Evolutionary conservation across 2,113 vertebrate species (phyloP), one percentile per base, ranked within the genome.

Genomic region (Colinus virginianus): DNA sequence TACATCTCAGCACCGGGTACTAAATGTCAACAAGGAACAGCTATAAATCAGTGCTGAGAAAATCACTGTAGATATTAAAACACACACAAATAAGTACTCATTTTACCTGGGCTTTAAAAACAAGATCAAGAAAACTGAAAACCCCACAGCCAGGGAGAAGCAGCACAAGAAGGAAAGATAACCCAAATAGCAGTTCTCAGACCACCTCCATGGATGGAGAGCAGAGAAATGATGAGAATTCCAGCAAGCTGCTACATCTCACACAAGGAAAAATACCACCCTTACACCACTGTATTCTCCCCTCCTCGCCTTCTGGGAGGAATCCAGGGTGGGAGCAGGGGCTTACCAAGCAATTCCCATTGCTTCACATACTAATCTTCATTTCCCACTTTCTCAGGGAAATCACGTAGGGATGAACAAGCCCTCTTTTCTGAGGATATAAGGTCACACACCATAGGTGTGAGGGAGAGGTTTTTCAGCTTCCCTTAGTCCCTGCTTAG

Each of bases 1-100:
- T 71, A 81, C 66, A 36, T 76, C 69, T 90, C 69, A 86, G 79
- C 83, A 76, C 62, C 13, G 58, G 83, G 40, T 92, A 88, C 38
- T 68, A 84, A 94, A 86, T 51, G 69, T 75, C 92, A 88, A 64
- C 72, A 72, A 77, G 58, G 63, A 94, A 45, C 77, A 93, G 62
- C 88, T 81, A 56, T 78, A 90, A 86, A 91, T 90, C 85, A 88
- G 43, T 74, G 61, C 74, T 81, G 61, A 13, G 75, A 78, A 89
- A 91, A 72, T 55, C 59, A 77, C 51, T 46, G 79, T 30, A 69
- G 80, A 81, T 75, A 88, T 72, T 90, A 86, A 40, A 63, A 63
- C 17, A 17, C 53, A 91, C 89, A 85, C 51, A 40, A 40, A 40
- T 40, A 40, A 40, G 78, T 81, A 61, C 55, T 94, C 62, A 32